These are phyloP conservation scores for Oryzias sinensis DNA, from an alignment of 2,797 vertebrate species.

Conservation along the genomic window DNA sequence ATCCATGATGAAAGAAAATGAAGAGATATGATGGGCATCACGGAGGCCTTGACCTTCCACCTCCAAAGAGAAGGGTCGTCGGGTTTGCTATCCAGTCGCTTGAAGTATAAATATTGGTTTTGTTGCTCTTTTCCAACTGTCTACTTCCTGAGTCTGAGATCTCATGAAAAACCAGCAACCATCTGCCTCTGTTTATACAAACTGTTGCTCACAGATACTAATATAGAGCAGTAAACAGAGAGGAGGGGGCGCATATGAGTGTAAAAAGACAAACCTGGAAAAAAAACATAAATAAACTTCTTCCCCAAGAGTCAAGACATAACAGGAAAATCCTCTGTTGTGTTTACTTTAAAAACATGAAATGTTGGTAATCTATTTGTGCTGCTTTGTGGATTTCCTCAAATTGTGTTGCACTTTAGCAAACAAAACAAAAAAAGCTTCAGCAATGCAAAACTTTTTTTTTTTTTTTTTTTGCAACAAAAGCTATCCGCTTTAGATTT, in stretches of 20 bases:
- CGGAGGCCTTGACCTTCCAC: too few species aligned
- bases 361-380: slow-evolving; percentile 53
- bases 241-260: slow-evolving; percentile 21
- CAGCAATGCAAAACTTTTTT: slow-evolving; percentile 27
- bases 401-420: slow-evolving; percentile 48
- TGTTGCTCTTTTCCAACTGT: slow-evolving; percentile 1
- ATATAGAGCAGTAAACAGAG: slow-evolving; percentile 34
- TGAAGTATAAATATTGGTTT: neutral
- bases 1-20: too few species aligned
- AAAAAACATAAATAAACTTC: slow-evolving; percentile 50
- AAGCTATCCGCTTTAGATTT: slow-evolving; percentile 25
- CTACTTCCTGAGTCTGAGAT: too few species aligned
- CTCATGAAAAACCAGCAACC: slow-evolving; percentile 11
- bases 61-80: too few species aligned
- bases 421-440: slow-evolving; percentile 44
- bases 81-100: too few species aligned
- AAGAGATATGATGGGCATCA: too few species aligned
- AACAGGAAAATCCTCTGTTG: slow-evolving; percentile 73
- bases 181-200: slow-evolving; percentile 39
- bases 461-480: slow-evolving; percentile 14
- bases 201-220: slow-evolving; percentile 33
- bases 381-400: slow-evolving; percentile 54
- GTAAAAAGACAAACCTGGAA: slow-evolving; percentile 43
- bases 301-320: slow-evolving; percentile 32
- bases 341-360: slow-evolving; percentile 57